A percentile compares a stretch with the other conserved stretches of the same genome.
Conservation (phyloP, 2,888 invertebrate genomes). For the Spilosoma lubricipeda region DNA sequence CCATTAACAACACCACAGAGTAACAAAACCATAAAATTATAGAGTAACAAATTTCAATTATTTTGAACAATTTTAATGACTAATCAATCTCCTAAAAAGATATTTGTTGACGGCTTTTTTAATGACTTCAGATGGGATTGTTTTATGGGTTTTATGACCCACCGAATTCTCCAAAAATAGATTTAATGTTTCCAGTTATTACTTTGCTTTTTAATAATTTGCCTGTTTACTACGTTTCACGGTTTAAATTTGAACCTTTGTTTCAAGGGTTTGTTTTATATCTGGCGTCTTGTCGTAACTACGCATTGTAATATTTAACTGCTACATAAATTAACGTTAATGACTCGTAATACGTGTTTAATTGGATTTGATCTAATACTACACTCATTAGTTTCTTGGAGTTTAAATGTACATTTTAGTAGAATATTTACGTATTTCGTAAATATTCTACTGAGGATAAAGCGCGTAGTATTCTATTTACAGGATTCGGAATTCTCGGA, state of each 20-base stretch:
- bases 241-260: not conserved
- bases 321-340: slow-evolving; percentile 18
- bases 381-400: slow-evolving; percentile 2
- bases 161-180: not conserved
- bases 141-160: not conserved
- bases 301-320: not conserved
- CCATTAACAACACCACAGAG: too few species aligned
- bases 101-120: not conserved
- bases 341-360: slow-evolving; percentile 21
- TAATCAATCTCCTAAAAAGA: not conserved
- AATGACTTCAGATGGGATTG: not conserved
- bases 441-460: too few species aligned
- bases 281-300: not conserved
- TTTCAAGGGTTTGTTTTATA: not conserved
- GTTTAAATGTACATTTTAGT: not conserved
- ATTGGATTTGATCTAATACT: slow-evolving; percentile 13
- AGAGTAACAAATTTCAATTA: too few species aligned
- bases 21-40: too few species aligned
- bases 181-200: not conserved
- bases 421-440: too few species aligned
- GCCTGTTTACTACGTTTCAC: not conserved
- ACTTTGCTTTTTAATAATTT: not conserved
- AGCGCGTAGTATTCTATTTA: not conserved
- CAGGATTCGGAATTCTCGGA: not conserved
- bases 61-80: not conserved